Evolutionary conservation across 2,113 vertebrate genomes (phyloP).

Genomic region (Scophthalmus maximus): DNA sequence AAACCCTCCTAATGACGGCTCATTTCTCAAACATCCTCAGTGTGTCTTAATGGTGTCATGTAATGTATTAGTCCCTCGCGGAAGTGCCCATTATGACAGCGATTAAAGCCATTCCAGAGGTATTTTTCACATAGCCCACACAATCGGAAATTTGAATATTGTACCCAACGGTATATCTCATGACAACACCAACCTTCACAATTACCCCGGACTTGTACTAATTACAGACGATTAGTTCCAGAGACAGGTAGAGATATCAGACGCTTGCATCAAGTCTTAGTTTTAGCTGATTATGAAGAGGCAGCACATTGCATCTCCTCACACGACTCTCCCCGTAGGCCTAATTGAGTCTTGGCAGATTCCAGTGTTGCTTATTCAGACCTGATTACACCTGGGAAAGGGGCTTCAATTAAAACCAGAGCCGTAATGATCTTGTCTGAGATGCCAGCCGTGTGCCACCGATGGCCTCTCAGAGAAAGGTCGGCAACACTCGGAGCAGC

Average conservation of each 20-base stretch:
- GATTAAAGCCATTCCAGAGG: constrained; percentile 47
- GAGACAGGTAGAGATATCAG: constrained; percentile 68
- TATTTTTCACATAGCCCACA: constrained; percentile 37
- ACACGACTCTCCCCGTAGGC: constrained; percentile 57
- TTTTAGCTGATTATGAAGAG: constrained; percentile 71
- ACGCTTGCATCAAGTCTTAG: constrained; percentile 67
- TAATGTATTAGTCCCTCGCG: constrained; percentile 37
- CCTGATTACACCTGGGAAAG: constrained; percentile 79
- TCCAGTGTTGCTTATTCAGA: constrained; percentile 73
- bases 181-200: constrained; percentile 62
- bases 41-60: constrained; percentile 31
- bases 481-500: constrained; percentile 41
- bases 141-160: constrained; percentile 55
- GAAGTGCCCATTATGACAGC: constrained; percentile 43
- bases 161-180: constrained; percentile 46
- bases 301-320: constrained; percentile 52
- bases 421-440: constrained; percentile 75
- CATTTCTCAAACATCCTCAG: constrained; percentile 9
- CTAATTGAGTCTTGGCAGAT: constrained; percentile 73
- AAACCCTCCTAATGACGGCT: constrained; percentile 39
- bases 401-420: constrained; percentile 74
- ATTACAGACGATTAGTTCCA: constrained; percentile 72
- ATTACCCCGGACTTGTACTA: constrained; percentile 67
- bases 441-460: constrained; percentile 64
- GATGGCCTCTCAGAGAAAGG: constrained; percentile 68